Evolutionary conservation across 2,797 vertebrate species (phyloP).

Genomic region (Enteromius paludinosus): DNA sequence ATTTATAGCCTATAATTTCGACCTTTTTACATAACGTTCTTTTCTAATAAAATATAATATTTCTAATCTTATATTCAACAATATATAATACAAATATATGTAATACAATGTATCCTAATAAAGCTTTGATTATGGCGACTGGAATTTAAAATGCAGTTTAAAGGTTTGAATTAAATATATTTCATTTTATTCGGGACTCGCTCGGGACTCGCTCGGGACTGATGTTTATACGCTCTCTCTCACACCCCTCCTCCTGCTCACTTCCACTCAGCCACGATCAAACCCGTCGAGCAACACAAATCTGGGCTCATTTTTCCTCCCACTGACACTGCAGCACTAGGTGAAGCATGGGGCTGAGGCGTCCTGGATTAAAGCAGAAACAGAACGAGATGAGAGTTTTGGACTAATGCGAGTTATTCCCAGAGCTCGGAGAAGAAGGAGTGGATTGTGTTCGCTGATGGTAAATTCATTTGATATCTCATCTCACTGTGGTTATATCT

Average conservation of each 20-base stretch:
- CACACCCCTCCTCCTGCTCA: conserved; percentile 19
- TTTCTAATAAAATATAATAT: too few relatives aligned
- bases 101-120: too few relatives aligned
- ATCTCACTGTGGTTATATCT: neutral
- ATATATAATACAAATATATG: too few relatives aligned
- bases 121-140: too few relatives aligned
- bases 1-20: too few relatives aligned
- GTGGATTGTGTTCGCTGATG: neutral
- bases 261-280: conserved; percentile 22
- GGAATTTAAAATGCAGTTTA: too few relatives aligned
- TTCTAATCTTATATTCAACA: too few relatives aligned
- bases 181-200: too few relatives aligned
- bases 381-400: neutral
- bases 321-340: neutral
- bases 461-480: neutral
- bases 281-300: conserved; percentile 41
- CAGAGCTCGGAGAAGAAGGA: neutral
- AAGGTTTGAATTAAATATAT: too few relatives aligned
- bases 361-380: neutral
- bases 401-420: neutral
- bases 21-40: too few relatives aligned
- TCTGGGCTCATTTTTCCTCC: conserved; percentile 17
- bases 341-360: neutral
- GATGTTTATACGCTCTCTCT: neutral
- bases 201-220: too few relatives aligned